These are phyloP conservation scores for Ranitomeya imitator DNA, from an alignment of 2,113 vertebrate species.

Conservation along the genomic window DNA sequence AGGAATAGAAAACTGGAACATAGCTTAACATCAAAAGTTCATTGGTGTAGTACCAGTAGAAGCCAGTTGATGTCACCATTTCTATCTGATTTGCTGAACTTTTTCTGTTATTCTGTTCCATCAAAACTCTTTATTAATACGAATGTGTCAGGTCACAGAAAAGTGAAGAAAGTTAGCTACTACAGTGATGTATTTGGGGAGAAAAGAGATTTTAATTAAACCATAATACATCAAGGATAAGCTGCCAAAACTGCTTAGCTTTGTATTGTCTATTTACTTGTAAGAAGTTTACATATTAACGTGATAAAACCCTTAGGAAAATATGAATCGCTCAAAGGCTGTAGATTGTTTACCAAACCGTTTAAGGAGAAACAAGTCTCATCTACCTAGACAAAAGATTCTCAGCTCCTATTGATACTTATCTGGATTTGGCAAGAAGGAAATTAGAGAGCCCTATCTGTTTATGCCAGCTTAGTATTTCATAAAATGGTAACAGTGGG, in stretches of 20 bases:
- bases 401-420: background rate
- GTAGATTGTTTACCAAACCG: slow-evolving; percentile 24
- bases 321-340: slow-evolving; percentile 29
- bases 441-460: background rate
- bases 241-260: slow-evolving; percentile 23
- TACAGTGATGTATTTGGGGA: background rate
- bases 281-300: slow-evolving; percentile 44
- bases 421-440: background rate
- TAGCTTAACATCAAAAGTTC: background rate
- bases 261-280: slow-evolving; percentile 30
- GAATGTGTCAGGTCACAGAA: background rate
- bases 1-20: no score
- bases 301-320: slow-evolving; percentile 40
- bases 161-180: background rate
- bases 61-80: background rate
- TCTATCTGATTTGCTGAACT: background rate
- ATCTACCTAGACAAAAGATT: background rate
- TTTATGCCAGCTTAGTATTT: background rate
- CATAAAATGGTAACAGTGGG: background rate
- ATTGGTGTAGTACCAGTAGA: background rate
- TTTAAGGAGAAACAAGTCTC: slow-evolving; percentile 21
- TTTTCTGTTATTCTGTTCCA: background rate
- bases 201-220: slow-evolving; percentile 18
- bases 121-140: background rate
- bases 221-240: slow-evolving; percentile 18